Conservation (phyloP, 2,888 invertebrate genomes). For the Dilophus febrilis region DNA sequence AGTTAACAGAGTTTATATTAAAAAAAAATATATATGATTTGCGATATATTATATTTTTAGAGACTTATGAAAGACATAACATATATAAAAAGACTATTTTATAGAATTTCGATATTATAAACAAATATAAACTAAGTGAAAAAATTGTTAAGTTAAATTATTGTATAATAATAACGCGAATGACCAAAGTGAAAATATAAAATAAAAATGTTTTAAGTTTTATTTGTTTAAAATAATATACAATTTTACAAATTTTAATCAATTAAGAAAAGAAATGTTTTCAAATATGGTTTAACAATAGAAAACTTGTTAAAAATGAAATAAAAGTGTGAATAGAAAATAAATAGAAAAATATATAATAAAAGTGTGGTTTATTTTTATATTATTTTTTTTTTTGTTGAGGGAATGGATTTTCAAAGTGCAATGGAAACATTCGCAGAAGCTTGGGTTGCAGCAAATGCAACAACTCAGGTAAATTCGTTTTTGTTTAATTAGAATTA, state of each 20-base stretch:
- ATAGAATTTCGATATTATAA: too few relatives aligned
- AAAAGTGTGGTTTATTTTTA: too few relatives aligned
- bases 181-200: not conserved
- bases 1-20: too few relatives aligned
- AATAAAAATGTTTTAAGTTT: not conserved
- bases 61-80: too few relatives aligned
- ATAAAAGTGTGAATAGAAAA: too few relatives aligned
- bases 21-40: too few relatives aligned
- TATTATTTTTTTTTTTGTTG: too few relatives aligned
- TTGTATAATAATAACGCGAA: not conserved
- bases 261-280: not conserved
- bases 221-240: not conserved
- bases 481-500: not conserved
- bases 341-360: too few relatives aligned
- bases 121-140: not conserved
- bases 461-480: slow-evolving; percentile 46
- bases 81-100: too few relatives aligned
- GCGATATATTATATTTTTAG: too few relatives aligned
- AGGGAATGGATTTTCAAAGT: slow-evolving; percentile 86
- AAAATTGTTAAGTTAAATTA: not conserved
- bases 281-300: not conserved
- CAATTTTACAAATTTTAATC: not conserved
- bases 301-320: too few relatives aligned
- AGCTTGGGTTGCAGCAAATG: slow-evolving; percentile 88
- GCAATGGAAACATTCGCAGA: slow-evolving; percentile 97